Base-by-base conservation (phyloP, 2,113 vertebrate species). In the Sylvia atricapilla region DNA sequence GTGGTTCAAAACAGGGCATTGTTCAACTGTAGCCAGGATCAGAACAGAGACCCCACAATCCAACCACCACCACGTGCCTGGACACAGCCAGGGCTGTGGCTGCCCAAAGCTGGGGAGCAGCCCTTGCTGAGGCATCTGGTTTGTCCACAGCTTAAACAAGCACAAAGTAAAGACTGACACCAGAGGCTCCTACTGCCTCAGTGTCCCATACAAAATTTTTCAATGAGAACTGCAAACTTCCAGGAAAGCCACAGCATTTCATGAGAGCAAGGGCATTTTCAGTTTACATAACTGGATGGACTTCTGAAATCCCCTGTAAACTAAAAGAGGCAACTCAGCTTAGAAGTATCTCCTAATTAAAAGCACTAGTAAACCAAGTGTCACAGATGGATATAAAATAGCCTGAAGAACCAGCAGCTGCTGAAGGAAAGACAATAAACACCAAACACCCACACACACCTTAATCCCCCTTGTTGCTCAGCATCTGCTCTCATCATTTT, bases 271-370 rank as follows among this genome's bases (percentile, higher is more conserved):
- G 70, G 88, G 93, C 88, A 67, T 84, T 64, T 64, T 92, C 73
- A 81, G 87, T 84, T 96, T 94, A 66, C 24, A 53, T 60, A 87
- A 94, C 56, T 63, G 87, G 63, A 64, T 12, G 3, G 53, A 86
- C 46, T 93, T 90, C 86, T 86, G 91, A 95, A 97, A 97, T 89
- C 85, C 81, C 53, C 75, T 67, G 23, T 91, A 84, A 94, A 90
- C 87, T 63, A 41, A 59, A 31, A 25, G 73, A 95, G 68, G 67
- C 90, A 66, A 89, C 53, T 90, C 81, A 91, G 89, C 90, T 82
- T 37, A 72, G 86, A 94, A 96, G 79, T n/a, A 77, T 86, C 93
- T 50, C 41, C 2, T 91, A 94, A 95, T 94, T 90, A 94, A 96
- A 93, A 96, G 95, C 88, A 82, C 63, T 28, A 70, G 62, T 49